phyloP scores from a whole-genome alignment of 1,140 invertebrate species.

The Bombus ignitus region DNA sequence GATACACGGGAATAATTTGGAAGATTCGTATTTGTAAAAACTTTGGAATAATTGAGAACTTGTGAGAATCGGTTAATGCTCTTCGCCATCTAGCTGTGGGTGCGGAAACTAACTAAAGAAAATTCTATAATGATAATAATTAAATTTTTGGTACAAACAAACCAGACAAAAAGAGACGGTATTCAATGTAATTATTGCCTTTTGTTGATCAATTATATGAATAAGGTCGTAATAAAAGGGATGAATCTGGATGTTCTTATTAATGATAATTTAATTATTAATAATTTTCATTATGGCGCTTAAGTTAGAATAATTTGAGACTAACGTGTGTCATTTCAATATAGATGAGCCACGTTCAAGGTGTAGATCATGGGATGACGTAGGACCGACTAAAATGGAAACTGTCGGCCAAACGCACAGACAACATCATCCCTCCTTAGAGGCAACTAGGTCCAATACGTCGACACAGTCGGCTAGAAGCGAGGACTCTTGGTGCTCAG shows the following conservation, averaged over 20 bases:
- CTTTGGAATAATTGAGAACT: background rate
- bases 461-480: slow-evolving; percentile 82
- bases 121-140: background rate
- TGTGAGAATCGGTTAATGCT: background rate
- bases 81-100: background rate
- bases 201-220: background rate
- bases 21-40: background rate
- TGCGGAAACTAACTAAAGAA: background rate
- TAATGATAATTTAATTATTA: background rate
- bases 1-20: background rate
- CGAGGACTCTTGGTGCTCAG: slow-evolving; percentile 85
- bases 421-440: slow-evolving; percentile 75
- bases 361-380: slow-evolving; percentile 85
- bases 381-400: slow-evolving; percentile 80
- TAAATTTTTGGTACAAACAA: background rate
- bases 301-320: background rate
- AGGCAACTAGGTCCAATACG: slow-evolving; percentile 78
- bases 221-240: background rate
- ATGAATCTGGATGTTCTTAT: background rate
- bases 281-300: background rate
- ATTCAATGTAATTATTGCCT: background rate
- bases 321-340: slow-evolving; percentile 36
- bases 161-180: background rate
- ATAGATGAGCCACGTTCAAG: slow-evolving; percentile 85
- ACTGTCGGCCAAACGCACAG: slow-evolving; percentile 73